Conservation (phyloP, 1,140 invertebrate species). For the Drosophila ercepeae region DNA sequence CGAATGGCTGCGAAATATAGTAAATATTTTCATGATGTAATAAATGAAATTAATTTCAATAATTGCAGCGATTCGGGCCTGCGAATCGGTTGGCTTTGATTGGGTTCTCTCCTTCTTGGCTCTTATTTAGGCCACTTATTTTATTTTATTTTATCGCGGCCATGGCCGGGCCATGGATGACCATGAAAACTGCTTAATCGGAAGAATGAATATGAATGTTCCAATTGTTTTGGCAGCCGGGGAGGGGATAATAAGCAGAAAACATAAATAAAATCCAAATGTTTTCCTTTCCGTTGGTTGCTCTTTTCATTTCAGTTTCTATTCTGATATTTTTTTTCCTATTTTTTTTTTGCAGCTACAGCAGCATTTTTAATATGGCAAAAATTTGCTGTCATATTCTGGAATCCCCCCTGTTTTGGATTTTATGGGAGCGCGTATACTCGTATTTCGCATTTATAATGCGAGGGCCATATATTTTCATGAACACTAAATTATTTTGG, state of each 20-base stretch:
- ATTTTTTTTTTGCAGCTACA: constrained; percentile 75
- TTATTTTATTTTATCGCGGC: constrained; percentile 71
- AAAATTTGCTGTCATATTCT: constrained; percentile 59
- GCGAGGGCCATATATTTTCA: constrained; percentile 67
- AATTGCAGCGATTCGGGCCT: constrained; percentile 66
- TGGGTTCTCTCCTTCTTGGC: neutral
- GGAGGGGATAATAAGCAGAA: constrained; percentile 57
- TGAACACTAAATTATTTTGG: constrained; percentile 71
- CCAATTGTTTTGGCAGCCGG: constrained; percentile 33
- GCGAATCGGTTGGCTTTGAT: constrained; percentile 18
- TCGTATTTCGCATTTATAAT: constrained; percentile 82
- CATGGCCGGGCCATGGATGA: constrained; percentile 72
- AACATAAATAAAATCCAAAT: constrained; percentile 72
- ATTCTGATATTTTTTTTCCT: constrained; percentile 28
- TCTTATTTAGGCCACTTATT: constrained; percentile 81
- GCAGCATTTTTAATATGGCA: constrained; percentile 78
- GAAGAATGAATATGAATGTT: constrained; percentile 75
- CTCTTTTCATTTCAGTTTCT: constrained; percentile 30
- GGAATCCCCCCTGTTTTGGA: constrained; percentile 1
- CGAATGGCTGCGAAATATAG: neutral
- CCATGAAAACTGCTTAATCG: constrained; percentile 81
- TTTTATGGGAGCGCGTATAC: constrained; percentile 63
- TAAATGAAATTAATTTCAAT: constrained; percentile 81
- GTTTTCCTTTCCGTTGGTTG: constrained; percentile 37
- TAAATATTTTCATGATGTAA: constrained; percentile 76